phyloP scores from a whole-genome alignment of 1,140 invertebrate genomes.

The Atopsyche davidsoni region DNA sequence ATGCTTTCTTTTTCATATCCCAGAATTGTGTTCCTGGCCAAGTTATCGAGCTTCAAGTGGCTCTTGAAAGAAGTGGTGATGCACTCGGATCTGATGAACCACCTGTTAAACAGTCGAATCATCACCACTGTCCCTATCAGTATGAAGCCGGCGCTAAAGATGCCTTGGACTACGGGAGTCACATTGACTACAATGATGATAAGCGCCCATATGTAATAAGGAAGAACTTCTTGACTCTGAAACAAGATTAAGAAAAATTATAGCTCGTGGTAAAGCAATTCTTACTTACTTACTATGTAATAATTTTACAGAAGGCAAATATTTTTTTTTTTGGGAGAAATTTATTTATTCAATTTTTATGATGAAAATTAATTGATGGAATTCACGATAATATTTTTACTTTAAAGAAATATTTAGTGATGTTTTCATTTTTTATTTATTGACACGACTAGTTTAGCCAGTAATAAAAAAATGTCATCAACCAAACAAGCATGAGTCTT shows the following conservation, averaged over 20 bases:
- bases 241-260: slow-evolving; percentile 35
- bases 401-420: slow-evolving; percentile 6
- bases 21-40: slow-evolving; percentile 36
- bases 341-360: background rate
- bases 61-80: slow-evolving; percentile 32
- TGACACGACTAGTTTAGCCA: too few species aligned
- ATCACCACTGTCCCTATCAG: slow-evolving; percentile 36
- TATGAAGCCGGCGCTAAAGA: slow-evolving; percentile 33
- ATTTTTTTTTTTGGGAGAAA: background rate
- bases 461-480: too few species aligned
- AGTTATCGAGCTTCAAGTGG: slow-evolving; percentile 33
- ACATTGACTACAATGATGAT: slow-evolving; percentile 48
- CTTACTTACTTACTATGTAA: slow-evolving; percentile 1
- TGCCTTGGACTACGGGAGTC: slow-evolving; percentile 39
- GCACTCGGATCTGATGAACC: slow-evolving; percentile 30
- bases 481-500: too few species aligned
- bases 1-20: slow-evolving; percentile 35
- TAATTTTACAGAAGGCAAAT: slow-evolving; percentile 6
- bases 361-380: background rate
- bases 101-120: slow-evolving; percentile 31
- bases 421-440: too few species aligned
- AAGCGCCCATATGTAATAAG: slow-evolving; percentile 42
- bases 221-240: slow-evolving; percentile 55
- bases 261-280: slow-evolving; percentile 1
- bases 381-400: background rate